These are phyloP conservation scores for Hippopotamus amphibius DNA, from an alignment of 2,113 vertebrate genomes.

Conservation along the genomic window DNA sequence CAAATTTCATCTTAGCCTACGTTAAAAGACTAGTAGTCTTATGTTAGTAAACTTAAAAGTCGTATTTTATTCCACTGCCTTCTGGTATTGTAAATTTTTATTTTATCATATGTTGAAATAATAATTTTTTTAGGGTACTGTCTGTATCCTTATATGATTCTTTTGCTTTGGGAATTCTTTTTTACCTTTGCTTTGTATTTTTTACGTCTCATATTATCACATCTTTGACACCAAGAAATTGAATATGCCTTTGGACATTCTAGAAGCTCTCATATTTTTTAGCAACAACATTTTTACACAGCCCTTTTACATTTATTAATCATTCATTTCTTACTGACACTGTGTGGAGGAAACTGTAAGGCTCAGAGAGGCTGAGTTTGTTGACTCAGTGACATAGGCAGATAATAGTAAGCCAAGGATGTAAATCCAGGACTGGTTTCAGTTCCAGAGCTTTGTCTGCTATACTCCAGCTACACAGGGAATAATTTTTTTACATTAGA, in stretches of 20 bases:
- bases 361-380: not conserved
- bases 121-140: not conserved
- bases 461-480: not conserved
- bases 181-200: not conserved
- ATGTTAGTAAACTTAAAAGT: constrained; percentile 31
- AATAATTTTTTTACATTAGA: not conserved
- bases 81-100: not conserved
- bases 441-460: not conserved
- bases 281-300: not conserved
- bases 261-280: not conserved
- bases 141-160: not conserved
- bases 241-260: not conserved
- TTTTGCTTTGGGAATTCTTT: not conserved
- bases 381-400: not conserved
- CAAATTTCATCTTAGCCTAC: not conserved
- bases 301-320: not conserved
- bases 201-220: not conserved
- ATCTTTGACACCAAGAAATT: constrained; percentile 24
- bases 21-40: not conserved
- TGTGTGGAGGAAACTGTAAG: not conserved
- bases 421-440: not conserved
- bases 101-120: not conserved
- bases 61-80: not conserved
- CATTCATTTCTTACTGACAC: not conserved
- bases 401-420: not conserved